Base-by-base conservation (phyloP, 2,888 invertebrate species). In the Metacarcinus magister region DNA sequence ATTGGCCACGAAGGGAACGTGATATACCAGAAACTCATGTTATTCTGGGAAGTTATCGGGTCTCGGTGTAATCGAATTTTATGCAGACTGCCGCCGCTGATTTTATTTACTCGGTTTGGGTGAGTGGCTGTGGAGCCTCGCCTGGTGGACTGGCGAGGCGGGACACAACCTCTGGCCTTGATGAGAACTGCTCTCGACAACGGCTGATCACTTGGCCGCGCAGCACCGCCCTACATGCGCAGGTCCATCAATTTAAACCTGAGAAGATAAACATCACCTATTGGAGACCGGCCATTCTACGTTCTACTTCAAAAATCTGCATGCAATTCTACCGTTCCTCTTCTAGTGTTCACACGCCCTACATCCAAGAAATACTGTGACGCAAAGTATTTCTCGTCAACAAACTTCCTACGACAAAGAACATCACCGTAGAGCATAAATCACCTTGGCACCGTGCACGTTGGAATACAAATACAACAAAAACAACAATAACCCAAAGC, bases 261-360 rank as follows among this genome's bases (percentile, higher is more conserved):
- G 94, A 94, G 94, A 94, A 94, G 94, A 94, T 94, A 94, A 94
- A 94, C 94, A 94, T 94, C 94, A 94, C 44, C 94, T 48, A 94
- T 94, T 94, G 82, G 94, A 94, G 94, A 87, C 54, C 89, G 48
- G 89, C 48, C 60, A 89, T 94, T 94, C 89, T 94, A 94, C 94
- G 90, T 89, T 94, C 87, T 87, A 87, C 94, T 94, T 94, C 89
- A 94, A 89, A 90, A 90, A 94, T 94, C 89, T 89, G 94, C 89
- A 94, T 94, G 94, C 89, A 90, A 39, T 89, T 94, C 43, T 90
- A 44, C 94, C 28, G 87, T 46, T 90, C 54, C 39, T 54, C 23
- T n/a, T n/a, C 13, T 13, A 90, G 87, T 16, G 94, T 94, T 94
- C 94, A 90, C 23, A 39, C 89, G 82, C 48, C 16, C 67, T 93